phyloP scores from a whole-genome alignment of 1,140 invertebrate genomes.

The Octopus sinensis region DNA sequence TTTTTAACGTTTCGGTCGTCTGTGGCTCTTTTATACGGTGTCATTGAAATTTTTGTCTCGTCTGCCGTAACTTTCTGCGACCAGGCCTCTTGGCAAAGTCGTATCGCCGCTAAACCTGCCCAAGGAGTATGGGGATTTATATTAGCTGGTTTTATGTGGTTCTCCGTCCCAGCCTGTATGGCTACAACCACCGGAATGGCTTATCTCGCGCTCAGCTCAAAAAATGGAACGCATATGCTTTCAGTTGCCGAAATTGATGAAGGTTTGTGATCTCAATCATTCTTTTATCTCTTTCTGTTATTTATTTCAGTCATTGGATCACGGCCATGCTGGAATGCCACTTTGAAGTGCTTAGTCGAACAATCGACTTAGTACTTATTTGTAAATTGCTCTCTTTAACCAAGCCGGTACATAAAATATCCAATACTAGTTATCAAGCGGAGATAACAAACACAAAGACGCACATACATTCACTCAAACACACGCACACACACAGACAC shows the following conservation, averaged over 20 bases:
- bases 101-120: constrained; percentile 49
- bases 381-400: too few species aligned
- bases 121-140: constrained; percentile 54
- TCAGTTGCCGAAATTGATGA: constrained; percentile 43
- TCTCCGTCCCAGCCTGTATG: constrained; percentile 54
- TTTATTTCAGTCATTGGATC: too few species aligned
- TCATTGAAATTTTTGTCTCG: constrained; percentile 54
- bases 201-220: constrained; percentile 46
- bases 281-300: too few species aligned
- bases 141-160: constrained; percentile 55
- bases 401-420: too few species aligned
- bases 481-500: constrained; percentile 7
- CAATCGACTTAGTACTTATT: too few species aligned
- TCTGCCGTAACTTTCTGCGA: constrained; percentile 56
- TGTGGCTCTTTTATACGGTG: constrained; percentile 52
- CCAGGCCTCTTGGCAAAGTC: constrained; percentile 54
- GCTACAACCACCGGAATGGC: constrained; percentile 54
- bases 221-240: constrained; percentile 43
- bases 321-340: too few species aligned
- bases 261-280: constrained; percentile 30
- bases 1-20: constrained; percentile 50
- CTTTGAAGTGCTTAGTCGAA: too few species aligned
- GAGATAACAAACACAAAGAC: neutral
- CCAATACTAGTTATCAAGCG: neutral
- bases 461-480: neutral